These are phyloP conservation scores for Oreonectes daqikongensis DNA, from an alignment of 2,797 vertebrate species.

Conservation along the genomic window DNA sequence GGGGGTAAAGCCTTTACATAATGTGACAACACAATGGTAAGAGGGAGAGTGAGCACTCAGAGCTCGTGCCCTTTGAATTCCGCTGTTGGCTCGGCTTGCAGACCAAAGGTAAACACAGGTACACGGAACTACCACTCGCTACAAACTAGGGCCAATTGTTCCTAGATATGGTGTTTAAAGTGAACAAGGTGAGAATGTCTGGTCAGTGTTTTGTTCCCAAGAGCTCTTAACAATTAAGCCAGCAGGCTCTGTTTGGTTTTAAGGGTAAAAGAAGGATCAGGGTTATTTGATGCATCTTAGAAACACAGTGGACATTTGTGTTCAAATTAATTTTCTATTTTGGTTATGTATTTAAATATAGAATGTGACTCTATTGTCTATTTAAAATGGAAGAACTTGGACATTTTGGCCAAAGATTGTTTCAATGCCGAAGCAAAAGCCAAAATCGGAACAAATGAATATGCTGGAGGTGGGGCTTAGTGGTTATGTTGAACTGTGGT, in stretches of 20 bases:
- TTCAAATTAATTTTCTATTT: not conserved
- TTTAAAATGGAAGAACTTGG: no score
- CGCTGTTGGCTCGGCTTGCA: constrained; percentile 69
- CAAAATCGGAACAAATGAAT: not conserved
- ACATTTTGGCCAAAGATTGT: no score
- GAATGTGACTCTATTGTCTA: no score
- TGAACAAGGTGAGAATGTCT: constrained; percentile 59
- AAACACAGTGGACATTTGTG: not conserved
- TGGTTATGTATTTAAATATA: not conserved
- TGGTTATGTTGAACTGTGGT: not conserved
- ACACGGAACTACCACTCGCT: constrained; percentile 65
- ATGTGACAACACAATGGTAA: constrained; percentile 40
- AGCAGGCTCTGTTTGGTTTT: constrained; percentile 58
- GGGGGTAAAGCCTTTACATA: constrained; percentile 29
- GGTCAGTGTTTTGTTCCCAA: constrained; percentile 73
- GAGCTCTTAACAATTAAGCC: constrained; percentile 71
- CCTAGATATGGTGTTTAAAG: constrained; percentile 70
- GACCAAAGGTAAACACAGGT: constrained; percentile 76
- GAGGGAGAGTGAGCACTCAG: constrained; percentile 33
- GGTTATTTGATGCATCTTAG: not conserved
- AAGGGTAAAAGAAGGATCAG: constrained; percentile 38
- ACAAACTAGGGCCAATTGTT: constrained; percentile 76
- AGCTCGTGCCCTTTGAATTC: constrained; percentile 66
- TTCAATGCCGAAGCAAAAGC: not conserved
- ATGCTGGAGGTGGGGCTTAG: not conserved